phyloP scores from a whole-genome alignment of 2,888 invertebrate species.

The Agrotis segetum region DNA sequence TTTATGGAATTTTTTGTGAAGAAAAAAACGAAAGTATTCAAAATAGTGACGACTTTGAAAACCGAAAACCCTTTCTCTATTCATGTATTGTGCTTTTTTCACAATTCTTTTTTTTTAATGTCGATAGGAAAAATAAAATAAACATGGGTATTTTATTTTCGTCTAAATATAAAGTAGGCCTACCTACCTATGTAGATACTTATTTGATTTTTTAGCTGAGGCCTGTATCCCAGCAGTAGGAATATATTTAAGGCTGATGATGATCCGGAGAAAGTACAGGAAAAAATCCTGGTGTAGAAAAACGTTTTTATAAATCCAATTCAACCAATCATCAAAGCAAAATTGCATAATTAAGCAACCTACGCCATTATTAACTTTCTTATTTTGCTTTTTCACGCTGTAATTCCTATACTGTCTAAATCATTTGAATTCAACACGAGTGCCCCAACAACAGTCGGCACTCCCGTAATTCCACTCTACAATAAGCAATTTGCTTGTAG shows the following conservation, averaged over 20 bases:
- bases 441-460: not conserved
- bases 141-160: no score
- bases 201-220: no score
- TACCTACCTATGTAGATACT: no score
- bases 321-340: not conserved
- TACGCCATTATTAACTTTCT: not conserved
- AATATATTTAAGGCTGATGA: no score
- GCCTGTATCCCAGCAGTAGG: no score
- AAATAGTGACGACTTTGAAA: not conserved
- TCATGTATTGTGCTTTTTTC: not conserved
- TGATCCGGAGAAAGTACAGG: no score
- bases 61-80: not conserved
- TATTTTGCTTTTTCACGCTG: not conserved
- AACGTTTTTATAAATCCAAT: not conserved
- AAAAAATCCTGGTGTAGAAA: no score
- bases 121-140: no score
- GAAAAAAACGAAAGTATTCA: not conserved
- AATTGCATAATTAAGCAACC: not conserved
- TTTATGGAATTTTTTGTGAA: conserved; percentile 7
- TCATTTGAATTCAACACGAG: not conserved
- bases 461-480: conserved; percentile 29
- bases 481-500: conserved; percentile 22
- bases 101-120: not conserved
- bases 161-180: no score
- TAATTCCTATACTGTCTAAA: not conserved